phyloP scores from a whole-genome alignment of 92 coral and sea anemone species.

The Epizoanthus illoricatus region DNA sequence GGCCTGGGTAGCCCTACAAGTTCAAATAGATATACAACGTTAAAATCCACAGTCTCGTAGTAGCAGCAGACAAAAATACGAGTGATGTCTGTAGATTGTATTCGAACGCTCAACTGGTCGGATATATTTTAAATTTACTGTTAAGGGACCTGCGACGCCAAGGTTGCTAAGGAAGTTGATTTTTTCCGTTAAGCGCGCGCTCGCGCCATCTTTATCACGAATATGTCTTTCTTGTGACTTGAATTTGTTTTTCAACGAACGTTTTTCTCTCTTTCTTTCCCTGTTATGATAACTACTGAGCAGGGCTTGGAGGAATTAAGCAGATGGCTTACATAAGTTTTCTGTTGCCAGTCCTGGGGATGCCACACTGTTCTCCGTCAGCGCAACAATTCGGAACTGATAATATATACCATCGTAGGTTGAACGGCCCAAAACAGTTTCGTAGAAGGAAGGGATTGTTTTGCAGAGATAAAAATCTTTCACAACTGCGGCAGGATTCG shows the following conservation, averaged over 20 bases:
- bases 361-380: slow-evolving; percentile 11
- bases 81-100: too few relatives aligned
- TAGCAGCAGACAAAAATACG: too few relatives aligned
- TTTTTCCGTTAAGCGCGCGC: too few relatives aligned
- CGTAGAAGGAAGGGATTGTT: not conserved
- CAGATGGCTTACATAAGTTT: slow-evolving; percentile 1
- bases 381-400: slow-evolving; percentile 29
- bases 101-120: too few relatives aligned
- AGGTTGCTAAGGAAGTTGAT: too few relatives aligned
- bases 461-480: not conserved
- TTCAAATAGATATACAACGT: not conserved
- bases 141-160: too few relatives aligned
- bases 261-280: too few relatives aligned
- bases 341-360: slow-evolving; percentile 3
- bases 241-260: not conserved
- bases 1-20: slow-evolving; percentile 9
- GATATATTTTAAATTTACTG: too few relatives aligned
- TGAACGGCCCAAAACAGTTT: not conserved
- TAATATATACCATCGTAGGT: slow-evolving; percentile 11
- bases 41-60: not conserved
- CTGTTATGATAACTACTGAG: too few relatives aligned
- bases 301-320: too few relatives aligned
- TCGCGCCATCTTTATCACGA: too few relatives aligned
- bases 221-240: not conserved
- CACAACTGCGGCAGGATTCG: not conserved